These are phyloP conservation scores for Sebastolobus alascanus DNA, from an alignment of 2,797 vertebrate species.

Conservation along the genomic window DNA sequence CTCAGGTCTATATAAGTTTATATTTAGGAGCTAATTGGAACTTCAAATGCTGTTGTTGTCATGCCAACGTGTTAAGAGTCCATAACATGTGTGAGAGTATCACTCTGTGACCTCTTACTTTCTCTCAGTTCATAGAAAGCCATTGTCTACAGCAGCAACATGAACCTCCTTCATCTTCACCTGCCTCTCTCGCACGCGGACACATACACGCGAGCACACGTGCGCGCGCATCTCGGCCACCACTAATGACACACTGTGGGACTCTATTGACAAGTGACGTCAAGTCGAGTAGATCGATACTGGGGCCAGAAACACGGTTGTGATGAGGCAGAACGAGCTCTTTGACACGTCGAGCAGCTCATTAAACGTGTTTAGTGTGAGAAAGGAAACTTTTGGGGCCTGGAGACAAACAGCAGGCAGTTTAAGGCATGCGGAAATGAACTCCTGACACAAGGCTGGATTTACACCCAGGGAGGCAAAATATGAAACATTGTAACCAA, in stretches of 20 bases:
- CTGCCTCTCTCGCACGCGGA: slow-evolving; percentile 41
- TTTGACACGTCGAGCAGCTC: no score
- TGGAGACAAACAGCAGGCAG: slow-evolving; percentile 23
- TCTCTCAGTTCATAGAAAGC: no score
- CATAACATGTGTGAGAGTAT: background rate
- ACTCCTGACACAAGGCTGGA: slow-evolving; percentile 13
- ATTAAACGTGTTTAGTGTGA: rapidly evolving
- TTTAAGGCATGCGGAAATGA: slow-evolving; percentile 78
- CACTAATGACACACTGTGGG: background rate
- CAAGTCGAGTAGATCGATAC: slow-evolving; percentile 39
- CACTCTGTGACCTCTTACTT: background rate
- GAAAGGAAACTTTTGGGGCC: slow-evolving; percentile 37
- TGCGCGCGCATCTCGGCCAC: background rate
- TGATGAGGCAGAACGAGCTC: background rate
- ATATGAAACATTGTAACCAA: rapidly evolving
- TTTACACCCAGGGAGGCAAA: slow-evolving; percentile 13
- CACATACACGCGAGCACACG: background rate
- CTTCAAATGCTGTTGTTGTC: background rate
- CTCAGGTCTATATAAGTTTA: no score
- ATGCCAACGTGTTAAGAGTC: background rate
- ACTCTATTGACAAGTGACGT: slow-evolving; percentile 59
- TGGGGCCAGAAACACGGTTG: background rate
- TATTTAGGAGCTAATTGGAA: background rate
- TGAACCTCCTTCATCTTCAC: slow-evolving; percentile 8
- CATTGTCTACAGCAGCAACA: no score